phyloP scores from a whole-genome alignment of 2,888 invertebrate species.

The Apamea monoglypha region DNA sequence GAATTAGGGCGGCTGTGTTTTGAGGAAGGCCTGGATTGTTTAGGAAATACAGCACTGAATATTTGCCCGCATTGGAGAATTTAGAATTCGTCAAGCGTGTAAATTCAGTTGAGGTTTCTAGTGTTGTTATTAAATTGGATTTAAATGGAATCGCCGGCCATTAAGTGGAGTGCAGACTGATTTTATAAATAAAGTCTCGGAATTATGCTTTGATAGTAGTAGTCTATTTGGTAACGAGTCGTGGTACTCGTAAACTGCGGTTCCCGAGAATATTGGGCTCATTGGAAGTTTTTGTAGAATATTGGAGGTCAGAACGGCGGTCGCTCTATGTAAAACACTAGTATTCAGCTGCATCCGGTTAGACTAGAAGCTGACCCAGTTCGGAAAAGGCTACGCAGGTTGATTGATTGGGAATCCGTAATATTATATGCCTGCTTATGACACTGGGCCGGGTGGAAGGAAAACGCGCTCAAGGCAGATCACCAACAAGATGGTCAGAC shows the following conservation, averaged over 20 bases:
- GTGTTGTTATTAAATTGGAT: conserved; percentile 36
- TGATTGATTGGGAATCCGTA: background rate
- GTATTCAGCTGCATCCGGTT: too few relatives aligned
- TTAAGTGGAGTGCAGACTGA: conserved; percentile 24
- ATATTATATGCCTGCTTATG: background rate
- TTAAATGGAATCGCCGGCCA: conserved; percentile 25
- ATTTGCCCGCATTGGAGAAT: conserved; percentile 49
- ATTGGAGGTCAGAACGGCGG: background rate
- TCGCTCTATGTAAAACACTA: too few relatives aligned
- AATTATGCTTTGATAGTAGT: conserved; percentile 15
- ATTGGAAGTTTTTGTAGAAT: background rate
- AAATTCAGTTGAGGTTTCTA: conserved; percentile 35
- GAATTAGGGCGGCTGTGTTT: conserved; percentile 54
- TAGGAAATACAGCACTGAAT: conserved; percentile 52
- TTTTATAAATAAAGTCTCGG: conserved; percentile 26
- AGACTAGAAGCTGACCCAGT: too few relatives aligned
- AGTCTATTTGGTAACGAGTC: background rate
- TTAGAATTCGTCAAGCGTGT: conserved; percentile 40
- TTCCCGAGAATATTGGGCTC: conserved; percentile 3
- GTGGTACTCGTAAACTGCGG: background rate
- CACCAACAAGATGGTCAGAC: background rate
- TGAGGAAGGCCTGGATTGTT: conserved; percentile 51
- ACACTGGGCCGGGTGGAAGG: background rate
- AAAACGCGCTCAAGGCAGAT: background rate
- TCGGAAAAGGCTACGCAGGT: too few relatives aligned